Evolutionary conservation across 1,140 invertebrate genomes (phyloP).

Genomic region (Sycophila sp.): DNA sequence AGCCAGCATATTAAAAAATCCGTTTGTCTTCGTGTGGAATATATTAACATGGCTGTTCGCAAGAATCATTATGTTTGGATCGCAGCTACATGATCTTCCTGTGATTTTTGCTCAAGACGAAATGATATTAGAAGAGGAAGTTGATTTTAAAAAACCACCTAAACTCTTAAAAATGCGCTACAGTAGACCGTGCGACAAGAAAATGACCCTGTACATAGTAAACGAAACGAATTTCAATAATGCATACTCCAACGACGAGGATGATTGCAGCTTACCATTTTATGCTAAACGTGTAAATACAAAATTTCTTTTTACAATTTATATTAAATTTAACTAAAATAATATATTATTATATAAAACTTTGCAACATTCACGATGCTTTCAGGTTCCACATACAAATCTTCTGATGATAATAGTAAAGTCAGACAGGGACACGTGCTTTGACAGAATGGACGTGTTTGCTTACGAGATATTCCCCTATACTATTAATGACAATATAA

Average conservation of each 20-base stretch:
- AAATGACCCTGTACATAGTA: slow-evolving; percentile 74
- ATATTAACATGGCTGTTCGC: slow-evolving; percentile 53
- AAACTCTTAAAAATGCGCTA: slow-evolving; percentile 48
- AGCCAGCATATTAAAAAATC: slow-evolving; percentile 49
- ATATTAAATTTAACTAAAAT: background rate
- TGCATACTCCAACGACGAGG: slow-evolving; percentile 52
- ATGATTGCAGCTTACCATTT: slow-evolving; percentile 47
- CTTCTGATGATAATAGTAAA: slow-evolving; percentile 82
- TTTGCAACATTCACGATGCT: background rate
- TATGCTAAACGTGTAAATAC: slow-evolving; percentile 56
- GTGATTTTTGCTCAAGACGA: slow-evolving; percentile 50
- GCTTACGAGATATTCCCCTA: slow-evolving; percentile 58
- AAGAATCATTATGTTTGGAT: slow-evolving; percentile 50
- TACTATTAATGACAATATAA: slow-evolving; percentile 51
- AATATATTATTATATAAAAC: too few species aligned
- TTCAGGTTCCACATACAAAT: slow-evolving; percentile 81
- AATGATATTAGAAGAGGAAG: slow-evolving; percentile 51
- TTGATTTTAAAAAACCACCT: slow-evolving; percentile 31
- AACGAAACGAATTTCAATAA: slow-evolving; percentile 66
- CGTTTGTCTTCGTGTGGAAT: slow-evolving; percentile 50
- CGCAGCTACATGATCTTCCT: slow-evolving; percentile 54
- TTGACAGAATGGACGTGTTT: slow-evolving; percentile 51
- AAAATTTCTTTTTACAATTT: background rate
- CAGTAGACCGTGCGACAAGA: slow-evolving; percentile 73
- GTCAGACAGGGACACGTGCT: slow-evolving; percentile 57